Evolutionary conservation across 2,113 vertebrate species (phyloP), one percentile per base, ranked within the genome.

Genomic region (Aphelocoma coerulescens): DNA sequence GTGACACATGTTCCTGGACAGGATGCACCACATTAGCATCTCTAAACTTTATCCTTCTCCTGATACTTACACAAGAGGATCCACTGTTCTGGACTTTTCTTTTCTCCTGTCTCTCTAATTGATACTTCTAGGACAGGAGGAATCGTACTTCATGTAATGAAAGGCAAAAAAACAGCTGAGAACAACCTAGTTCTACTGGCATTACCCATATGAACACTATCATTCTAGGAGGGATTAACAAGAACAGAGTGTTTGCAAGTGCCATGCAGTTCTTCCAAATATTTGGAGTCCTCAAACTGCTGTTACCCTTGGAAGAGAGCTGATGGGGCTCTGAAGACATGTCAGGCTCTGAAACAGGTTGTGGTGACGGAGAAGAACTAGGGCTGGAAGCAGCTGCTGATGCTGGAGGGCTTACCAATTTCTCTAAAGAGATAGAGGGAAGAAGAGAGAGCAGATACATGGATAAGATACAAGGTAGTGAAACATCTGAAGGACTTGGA

Each of bases 311-410:
- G 95, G 98, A 97, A 97, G 98, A 97, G 95, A 98, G 98, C 98
- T 98, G 98, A 93, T 97, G 98, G 89, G 98, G 96, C 97, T 98
- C 98, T 96, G 98, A 98, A 97, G 98, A 97, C 97, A 98, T 96
- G 98, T 98, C 98, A 96, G 97, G 98, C 95, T 98, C 98, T 97
- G 98, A 97, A 91, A 97, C 98, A 63, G 98, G 98, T 96, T 98
- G 98, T 97, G 98, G 98, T 97, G 98, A 98, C 95, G 98, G 98
- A 98, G 98, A 98, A 94, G 98, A 98, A 72, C 98, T 98, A 98
- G 98, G 98, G 93, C 98, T 98, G 98, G 98, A 98, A 95, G 98
- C 98, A 94, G 98, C 98, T 96, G 98, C 98, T 96, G 98, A 98
- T 97, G 98, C 98, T 97, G 98, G 98, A 97, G 98, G 98, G 98